Base-by-base conservation (phyloP, 1,140 invertebrate genomes). In the Drosophila pallidifrons region DNA sequence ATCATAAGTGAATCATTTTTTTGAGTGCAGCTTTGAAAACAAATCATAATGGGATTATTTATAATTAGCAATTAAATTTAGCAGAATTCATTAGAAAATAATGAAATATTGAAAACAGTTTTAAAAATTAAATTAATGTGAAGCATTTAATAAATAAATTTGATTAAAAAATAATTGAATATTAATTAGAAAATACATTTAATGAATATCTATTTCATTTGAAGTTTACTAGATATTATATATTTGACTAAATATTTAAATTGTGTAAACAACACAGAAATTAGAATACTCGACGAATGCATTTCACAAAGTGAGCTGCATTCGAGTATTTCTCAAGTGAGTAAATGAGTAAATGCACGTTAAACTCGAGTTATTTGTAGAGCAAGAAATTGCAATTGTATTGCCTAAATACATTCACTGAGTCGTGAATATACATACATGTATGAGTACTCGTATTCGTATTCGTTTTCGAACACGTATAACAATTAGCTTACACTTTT, bases 401-500 rank as follows among this genome's bases (percentile, higher is more conserved):
- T 57, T 43, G 35, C 54, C 1, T 11, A 64, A 38, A 52, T 47
- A 35, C 43, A 67, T 16, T 47, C 54, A 32, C 41, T 67, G 28
- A 45, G 11, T 32, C 25, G 45, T 32, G 57, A 16, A 20, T 52
- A 38, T 8, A 57, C n/a, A n/a, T 38, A 41, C 30, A 38, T 13
- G 61, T 71, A 38, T 38, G 20, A 25, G 8, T 38, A 8, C 38
- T 30, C n/a, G 58, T 20, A 32, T 6, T 59, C 6, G 7, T 38
- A 11, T 35, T 59, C 32, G 20, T 45, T 16, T 16, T 49, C 35
- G 51, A 35, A 32, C 30, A 13, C 28, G 68, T 64, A 41, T 38
- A 57, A 55, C 63, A 72, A 65, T 72, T 72, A 66, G 52, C 59
- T 72, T 72, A 57, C 69, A 72, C 61, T 66, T 59, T 73, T 73